phyloP scores from a whole-genome alignment of 1,140 invertebrate genomes.

The Microplitis demolitor region DNA sequence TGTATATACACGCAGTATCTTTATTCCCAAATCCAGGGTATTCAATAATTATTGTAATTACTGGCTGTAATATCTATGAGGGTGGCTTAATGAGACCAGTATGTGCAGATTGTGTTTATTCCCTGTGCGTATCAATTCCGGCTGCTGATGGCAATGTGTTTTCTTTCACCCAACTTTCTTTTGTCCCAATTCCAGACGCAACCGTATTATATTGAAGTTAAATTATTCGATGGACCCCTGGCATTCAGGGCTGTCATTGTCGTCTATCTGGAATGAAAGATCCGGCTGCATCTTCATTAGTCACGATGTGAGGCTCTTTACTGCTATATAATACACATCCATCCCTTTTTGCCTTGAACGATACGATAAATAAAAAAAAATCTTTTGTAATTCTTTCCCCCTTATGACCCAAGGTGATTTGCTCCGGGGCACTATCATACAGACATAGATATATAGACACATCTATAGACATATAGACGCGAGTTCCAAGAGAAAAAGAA shows the following conservation, averaged over 20 bases:
- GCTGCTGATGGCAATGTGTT: not conserved
- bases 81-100: too few species aligned
- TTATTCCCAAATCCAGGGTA: too few species aligned
- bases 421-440: not conserved
- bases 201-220: conserved; percentile 3
- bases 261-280: conserved; percentile 7
- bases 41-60: too few species aligned
- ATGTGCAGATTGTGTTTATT: too few species aligned
- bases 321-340: not conserved
- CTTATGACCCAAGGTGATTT: conserved; percentile 8
- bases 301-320: not conserved
- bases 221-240: conserved; percentile 14
- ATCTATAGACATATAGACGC: too few species aligned
- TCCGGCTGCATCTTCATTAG: conserved; percentile 24
- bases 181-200: not conserved
- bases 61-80: too few species aligned
- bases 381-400: conserved; percentile 13
- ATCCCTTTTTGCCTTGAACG: not conserved
- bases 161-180: not conserved
- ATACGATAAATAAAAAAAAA: conserved; percentile 17
- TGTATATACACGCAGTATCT: not conserved
- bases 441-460: not conserved
- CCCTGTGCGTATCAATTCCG: not conserved
- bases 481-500: not conserved
- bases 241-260: not conserved